These are phyloP conservation scores for Spheniscus mendiculus DNA, from an alignment of 2,113 vertebrate genomes.

Conservation along the genomic window DNA sequence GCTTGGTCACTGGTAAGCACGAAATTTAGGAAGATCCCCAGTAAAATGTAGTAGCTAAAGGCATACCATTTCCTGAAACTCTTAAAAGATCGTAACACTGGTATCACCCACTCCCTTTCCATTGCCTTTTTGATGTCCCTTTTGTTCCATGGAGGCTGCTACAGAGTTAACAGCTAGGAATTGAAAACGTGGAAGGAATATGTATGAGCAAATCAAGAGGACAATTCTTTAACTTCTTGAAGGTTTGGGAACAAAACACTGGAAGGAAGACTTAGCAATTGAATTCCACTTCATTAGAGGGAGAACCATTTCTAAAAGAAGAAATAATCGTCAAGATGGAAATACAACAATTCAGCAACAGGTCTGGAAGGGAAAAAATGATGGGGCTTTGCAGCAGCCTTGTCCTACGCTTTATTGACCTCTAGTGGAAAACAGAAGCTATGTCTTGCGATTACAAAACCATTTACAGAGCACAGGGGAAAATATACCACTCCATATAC, in stretches of 20 bases:
- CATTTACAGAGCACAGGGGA: not conserved
- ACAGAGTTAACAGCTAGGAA: not conserved
- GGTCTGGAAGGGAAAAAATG: not conserved
- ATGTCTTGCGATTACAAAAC: not conserved
- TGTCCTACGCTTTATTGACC: conserved; percentile 60
- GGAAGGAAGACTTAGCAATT: not conserved
- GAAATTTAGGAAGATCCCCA: not conserved
- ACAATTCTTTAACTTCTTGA: not conserved
- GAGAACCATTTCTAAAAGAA: not conserved
- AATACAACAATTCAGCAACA: not conserved
- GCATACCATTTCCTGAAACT: not conserved
- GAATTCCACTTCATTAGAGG: not conserved
- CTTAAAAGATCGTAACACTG: not conserved
- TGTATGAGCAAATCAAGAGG: not conserved
- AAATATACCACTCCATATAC: not conserved
- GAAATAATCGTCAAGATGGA: not conserved
- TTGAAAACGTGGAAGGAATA: not conserved
- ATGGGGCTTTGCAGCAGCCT: not conserved
- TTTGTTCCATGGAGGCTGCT: not conserved
- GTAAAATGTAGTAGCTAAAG: not conserved
- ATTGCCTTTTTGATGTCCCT: fast-evolving
- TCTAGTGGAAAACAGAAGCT: conserved; percentile 54
- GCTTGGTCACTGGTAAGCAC: not conserved
- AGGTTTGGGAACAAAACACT: not conserved
- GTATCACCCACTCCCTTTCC: not conserved